These are phyloP conservation scores for Neodiprion pinetum DNA, from an alignment of 1,140 invertebrate species.

Conservation along the genomic window DNA sequence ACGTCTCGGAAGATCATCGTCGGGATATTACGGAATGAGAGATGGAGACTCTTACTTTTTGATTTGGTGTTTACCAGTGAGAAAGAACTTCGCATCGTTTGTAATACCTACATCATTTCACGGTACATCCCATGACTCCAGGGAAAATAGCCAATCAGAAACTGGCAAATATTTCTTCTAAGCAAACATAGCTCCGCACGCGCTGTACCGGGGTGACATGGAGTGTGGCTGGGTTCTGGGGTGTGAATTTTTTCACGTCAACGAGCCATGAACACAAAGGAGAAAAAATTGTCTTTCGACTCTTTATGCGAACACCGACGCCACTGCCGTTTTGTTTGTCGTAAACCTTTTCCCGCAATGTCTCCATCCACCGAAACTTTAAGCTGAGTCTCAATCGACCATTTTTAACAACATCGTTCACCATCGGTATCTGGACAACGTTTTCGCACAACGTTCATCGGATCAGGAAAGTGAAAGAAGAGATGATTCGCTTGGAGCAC, in stretches of 20 bases:
- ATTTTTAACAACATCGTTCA: too few relatives aligned
- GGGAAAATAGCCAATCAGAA: conserved; percentile 13
- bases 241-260: conserved; percentile 8
- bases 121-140: neutral
- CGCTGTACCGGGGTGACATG: neutral
- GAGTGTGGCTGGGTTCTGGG: neutral
- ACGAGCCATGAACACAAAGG: neutral
- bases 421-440: too few relatives aligned
- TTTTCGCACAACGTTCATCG: too few relatives aligned
- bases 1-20: neutral
- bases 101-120: neutral
- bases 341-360: too few relatives aligned
- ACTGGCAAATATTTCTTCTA: conserved; percentile 9
- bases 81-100: neutral
- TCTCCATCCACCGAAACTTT: too few relatives aligned
- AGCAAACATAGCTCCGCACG: neutral
- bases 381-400: too few relatives aligned
- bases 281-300: too few relatives aligned
- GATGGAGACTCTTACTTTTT: neutral
- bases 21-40: neutral
- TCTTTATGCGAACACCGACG: too few relatives aligned
- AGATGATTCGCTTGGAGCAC: too few relatives aligned
- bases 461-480: too few relatives aligned
- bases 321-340: too few relatives aligned
- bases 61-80: neutral